These are phyloP conservation scores for Mimas tiliae DNA, from an alignment of 2,888 invertebrate species.

Conservation along the genomic window DNA sequence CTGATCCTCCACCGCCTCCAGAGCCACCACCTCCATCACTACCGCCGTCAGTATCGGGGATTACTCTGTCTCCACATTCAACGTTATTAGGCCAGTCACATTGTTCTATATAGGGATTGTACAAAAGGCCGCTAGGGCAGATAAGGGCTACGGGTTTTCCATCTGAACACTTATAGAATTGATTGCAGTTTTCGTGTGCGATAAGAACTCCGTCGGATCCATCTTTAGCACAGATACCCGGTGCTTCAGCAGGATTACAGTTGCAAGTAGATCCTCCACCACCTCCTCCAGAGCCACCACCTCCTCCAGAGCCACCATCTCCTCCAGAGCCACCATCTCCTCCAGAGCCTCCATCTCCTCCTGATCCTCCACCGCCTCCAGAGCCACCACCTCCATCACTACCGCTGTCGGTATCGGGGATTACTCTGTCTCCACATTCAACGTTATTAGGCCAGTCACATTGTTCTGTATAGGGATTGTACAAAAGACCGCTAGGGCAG, in stretches of 20 bases:
- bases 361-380: constrained; percentile 25
- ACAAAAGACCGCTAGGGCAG: constrained; percentile 39
- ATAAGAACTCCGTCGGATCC: constrained; percentile 46
- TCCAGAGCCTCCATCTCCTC: constrained; percentile 21
- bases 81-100: constrained; percentile 53
- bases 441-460: constrained; percentile 49
- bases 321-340: constrained; percentile 19
- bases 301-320: not conserved
- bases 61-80: constrained; percentile 44
- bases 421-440: constrained; percentile 41
- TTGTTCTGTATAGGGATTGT: constrained; percentile 38
- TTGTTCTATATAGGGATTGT: constrained; percentile 41
- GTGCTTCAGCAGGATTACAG: constrained; percentile 46
- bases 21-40: not conserved
- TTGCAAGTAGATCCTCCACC: constrained; percentile 39
- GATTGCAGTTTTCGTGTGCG: constrained; percentile 52
- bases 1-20: too few species aligned
- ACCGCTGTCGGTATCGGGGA: constrained; percentile 29
- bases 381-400: too few species aligned
- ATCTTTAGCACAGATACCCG: constrained; percentile 40
- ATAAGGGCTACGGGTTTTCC: constrained; percentile 40
- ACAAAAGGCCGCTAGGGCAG: constrained; percentile 43
- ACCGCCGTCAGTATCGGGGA: constrained; percentile 31
- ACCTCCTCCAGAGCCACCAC: constrained; percentile 22
- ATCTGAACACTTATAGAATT: constrained; percentile 50